Conservation (phyloP, 2,888 invertebrate species). For the Chelonus formosanus region DNA sequence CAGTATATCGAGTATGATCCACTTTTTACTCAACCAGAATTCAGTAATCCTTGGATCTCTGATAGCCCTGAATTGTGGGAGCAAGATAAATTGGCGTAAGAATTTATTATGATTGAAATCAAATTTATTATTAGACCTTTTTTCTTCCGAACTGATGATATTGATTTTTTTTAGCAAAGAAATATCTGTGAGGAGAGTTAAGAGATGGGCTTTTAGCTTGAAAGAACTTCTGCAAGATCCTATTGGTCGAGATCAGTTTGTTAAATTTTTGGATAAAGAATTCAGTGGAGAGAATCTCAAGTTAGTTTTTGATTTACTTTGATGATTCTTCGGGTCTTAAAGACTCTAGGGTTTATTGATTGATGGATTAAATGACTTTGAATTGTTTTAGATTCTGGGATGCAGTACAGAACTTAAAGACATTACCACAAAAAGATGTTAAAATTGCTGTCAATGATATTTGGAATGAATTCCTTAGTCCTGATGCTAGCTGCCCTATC, state of each 20-base stretch:
- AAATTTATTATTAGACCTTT: conserved; percentile 4
- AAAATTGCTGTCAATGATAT: conserved; percentile 83
- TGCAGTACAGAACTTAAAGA: conserved; percentile 91
- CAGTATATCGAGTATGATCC: conserved; percentile 97
- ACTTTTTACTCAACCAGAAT: conserved; percentile 90
- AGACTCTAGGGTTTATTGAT: no score
- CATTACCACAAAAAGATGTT: conserved; percentile 86
- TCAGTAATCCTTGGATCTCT: conserved; percentile 96
- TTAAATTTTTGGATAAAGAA: conserved; percentile 95
- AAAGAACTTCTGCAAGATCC: conserved; percentile 94
- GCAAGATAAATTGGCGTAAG: conserved; percentile 88
- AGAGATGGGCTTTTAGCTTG: conserved; percentile 96
- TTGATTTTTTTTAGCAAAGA: conserved; percentile 75
- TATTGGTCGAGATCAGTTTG: conserved; percentile 96
- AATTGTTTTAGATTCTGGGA: conserved; percentile 84
- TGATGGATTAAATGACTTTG: background rate
- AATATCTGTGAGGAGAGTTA: conserved; percentile 90
- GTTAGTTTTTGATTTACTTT: conserved; percentile 68
- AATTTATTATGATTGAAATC: conserved; percentile 35
- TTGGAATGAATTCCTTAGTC: conserved; percentile 92
- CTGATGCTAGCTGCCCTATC: conserved; percentile 94
- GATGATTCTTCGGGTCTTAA: background rate
- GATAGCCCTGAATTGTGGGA: conserved; percentile 98
- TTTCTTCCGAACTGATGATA: no score
- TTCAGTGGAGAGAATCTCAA: conserved; percentile 98